Evolutionary conservation across 2,888 invertebrate genomes (phyloP).

Genomic region (Pollenia amentaria): DNA sequence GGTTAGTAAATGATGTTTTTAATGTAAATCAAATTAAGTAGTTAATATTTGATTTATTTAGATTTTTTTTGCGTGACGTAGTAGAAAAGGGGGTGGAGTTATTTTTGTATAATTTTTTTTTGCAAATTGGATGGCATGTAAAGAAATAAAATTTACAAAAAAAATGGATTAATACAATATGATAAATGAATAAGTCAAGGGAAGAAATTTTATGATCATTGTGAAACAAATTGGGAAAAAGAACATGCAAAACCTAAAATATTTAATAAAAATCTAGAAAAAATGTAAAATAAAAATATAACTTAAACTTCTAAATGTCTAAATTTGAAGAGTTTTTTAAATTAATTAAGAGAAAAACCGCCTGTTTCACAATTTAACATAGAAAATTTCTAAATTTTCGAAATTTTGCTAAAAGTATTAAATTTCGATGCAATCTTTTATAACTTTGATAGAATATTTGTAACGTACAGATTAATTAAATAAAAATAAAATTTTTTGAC

Average conservation of each 20-base stretch:
- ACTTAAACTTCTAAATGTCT: background rate
- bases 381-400: too few relatives aligned
- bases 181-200: constrained; percentile 48
- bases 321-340: background rate
- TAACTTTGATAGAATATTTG: too few relatives aligned
- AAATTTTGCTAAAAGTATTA: too few relatives aligned
- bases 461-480: too few relatives aligned
- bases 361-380: too few relatives aligned
- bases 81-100: constrained; percentile 73
- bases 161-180: constrained; percentile 70
- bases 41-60: constrained; percentile 55
- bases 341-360: too few relatives aligned
- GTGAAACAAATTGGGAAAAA: background rate
- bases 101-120: constrained; percentile 48
- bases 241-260: constrained; percentile 10
- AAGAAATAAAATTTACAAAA: constrained; percentile 79
- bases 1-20: constrained; percentile 71
- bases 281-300: constrained; percentile 17
- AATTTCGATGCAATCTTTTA: too few relatives aligned
- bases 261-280: background rate
- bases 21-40: constrained; percentile 71
- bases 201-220: background rate
- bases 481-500: too few relatives aligned
- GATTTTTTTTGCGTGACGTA: constrained; percentile 77
- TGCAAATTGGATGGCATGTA: constrained; percentile 80